phyloP scores from a whole-genome alignment of 2,888 invertebrate species.

The Sinotaia quadrata region DNA sequence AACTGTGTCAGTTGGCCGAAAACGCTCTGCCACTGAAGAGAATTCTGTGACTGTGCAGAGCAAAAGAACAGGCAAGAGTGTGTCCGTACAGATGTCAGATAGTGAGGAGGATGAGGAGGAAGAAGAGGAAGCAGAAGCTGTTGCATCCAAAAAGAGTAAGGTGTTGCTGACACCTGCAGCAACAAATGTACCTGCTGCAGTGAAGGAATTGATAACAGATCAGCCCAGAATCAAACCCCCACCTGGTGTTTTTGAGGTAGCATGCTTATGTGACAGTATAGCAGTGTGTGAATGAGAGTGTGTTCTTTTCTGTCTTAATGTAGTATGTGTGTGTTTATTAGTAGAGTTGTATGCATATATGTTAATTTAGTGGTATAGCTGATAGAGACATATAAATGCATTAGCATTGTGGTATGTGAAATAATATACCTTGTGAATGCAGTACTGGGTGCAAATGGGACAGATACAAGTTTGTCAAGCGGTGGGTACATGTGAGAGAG shows the following conservation, averaged over 20 bases:
- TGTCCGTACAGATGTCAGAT: slow-evolving; percentile 28
- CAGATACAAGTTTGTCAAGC: too few species aligned
- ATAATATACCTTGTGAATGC: too few species aligned
- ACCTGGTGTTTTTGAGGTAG: slow-evolving; percentile 22
- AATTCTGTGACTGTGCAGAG: neutral
- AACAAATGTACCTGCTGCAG: neutral
- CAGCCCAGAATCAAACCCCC: slow-evolving; percentile 14
- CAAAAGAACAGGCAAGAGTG: neutral
- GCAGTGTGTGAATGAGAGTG: neutral
- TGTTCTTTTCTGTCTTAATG: neutral
- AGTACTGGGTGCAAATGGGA: too few species aligned
- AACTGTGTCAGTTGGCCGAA: neutral
- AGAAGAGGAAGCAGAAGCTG: slow-evolving; percentile 35
- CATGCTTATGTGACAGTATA: too few species aligned
- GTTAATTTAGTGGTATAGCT: too few species aligned
- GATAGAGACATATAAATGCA: too few species aligned
- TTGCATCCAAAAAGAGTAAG: slow-evolving; percentile 24
- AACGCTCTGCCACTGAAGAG: neutral
- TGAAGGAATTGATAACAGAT: slow-evolving; percentile 7
- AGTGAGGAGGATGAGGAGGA: slow-evolving; percentile 30
- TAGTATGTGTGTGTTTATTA: too few species aligned
- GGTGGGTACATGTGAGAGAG: too few species aligned
- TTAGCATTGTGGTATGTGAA: too few species aligned
- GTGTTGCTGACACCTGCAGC: slow-evolving; percentile 3
- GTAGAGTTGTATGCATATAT: too few species aligned